A percentile compares a stretch with the other conserved stretches of the same genome.
These are phyloP conservation scores for Drosophila sucinea DNA, from an alignment of 1,140 invertebrate species.

Conservation along the genomic window DNA sequence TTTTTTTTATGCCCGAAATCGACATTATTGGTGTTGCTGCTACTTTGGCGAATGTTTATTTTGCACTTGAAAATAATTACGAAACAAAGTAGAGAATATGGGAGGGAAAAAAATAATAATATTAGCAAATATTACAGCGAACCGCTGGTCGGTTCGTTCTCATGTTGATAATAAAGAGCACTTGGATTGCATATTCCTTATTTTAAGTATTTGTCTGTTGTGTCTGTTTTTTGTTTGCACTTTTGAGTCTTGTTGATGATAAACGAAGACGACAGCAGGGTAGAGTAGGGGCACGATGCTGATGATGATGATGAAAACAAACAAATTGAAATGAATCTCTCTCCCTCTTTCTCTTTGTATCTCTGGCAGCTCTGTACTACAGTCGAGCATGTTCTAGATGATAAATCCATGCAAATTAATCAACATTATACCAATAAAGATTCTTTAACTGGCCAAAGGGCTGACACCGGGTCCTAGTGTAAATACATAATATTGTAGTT, in stretches of 20 bases:
- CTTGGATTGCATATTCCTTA: slow-evolving; percentile 46
- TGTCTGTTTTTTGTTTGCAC: slow-evolving; percentile 39
- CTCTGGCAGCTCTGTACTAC: no score
- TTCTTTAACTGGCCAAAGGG: not conserved
- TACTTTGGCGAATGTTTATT: slow-evolving; percentile 13
- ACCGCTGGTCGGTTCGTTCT: slow-evolving; percentile 21
- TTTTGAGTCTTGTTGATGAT: slow-evolving; percentile 30
- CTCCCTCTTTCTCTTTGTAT: not conserved
- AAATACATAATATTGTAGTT: no score
- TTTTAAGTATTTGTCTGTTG: slow-evolving; percentile 38
- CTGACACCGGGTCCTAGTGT: not conserved
- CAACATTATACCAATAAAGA: not conserved
- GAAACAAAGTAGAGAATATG: slow-evolving; percentile 40
- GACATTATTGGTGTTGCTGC: not conserved
- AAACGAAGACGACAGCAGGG: slow-evolving; percentile 1
- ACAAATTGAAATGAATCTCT: slow-evolving; percentile 3
- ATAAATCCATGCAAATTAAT: slow-evolving; percentile 7
- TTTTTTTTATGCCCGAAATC: slow-evolving; percentile 39
- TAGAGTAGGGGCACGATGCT: not conserved
- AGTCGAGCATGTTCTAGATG: not conserved
- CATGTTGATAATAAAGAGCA: slow-evolving; percentile 28
- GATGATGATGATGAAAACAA: slow-evolving; percentile 7
- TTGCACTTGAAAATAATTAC: slow-evolving; percentile 52
- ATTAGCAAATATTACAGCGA: slow-evolving; percentile 41
- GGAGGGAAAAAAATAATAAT: slow-evolving; percentile 20